Percentiles rank a stretch among this genome's conserved stretches.
phyloP scores from a whole-genome alignment of 1,140 invertebrate genomes.

The Drosophila elegans region DNA sequence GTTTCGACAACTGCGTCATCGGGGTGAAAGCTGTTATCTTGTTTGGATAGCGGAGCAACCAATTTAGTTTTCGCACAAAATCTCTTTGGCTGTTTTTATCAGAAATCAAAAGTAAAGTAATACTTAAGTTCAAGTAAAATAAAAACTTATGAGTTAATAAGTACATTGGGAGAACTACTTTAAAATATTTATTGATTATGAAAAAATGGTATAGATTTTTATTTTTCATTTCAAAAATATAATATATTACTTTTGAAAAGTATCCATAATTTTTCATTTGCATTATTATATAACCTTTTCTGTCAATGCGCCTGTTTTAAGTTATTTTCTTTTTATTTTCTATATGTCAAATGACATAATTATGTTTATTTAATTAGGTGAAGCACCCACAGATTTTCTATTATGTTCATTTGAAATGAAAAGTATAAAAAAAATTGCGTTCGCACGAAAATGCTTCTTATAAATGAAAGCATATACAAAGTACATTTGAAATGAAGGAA shows the following conservation, averaged over 20 bases:
- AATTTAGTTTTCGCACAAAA: neutral
- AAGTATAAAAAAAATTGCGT: neutral
- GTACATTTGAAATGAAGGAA: constrained; percentile 17
- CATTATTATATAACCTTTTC: neutral
- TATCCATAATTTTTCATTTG: neutral
- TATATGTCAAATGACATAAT: constrained; percentile 5
- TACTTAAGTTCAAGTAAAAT: too few species aligned
- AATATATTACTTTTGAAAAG: too few species aligned
- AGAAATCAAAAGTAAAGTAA: too few species aligned
- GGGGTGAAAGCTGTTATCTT: constrained; percentile 14
- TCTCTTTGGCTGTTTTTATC: too few species aligned
- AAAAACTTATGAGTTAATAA: too few species aligned
- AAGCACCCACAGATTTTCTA: neutral
- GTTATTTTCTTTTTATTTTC: constrained; percentile 5
- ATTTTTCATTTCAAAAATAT: too few species aligned
- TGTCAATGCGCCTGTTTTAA: constrained; percentile 5
- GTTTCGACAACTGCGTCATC: constrained; percentile 36
- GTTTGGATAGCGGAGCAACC: constrained; percentile 1
- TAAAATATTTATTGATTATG: too few species aligned
- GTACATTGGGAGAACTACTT: too few species aligned
- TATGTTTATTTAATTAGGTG: constrained; percentile 23
- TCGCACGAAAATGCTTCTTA: constrained; percentile 13
- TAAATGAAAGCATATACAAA: constrained; percentile 19
- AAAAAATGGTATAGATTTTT: too few species aligned
- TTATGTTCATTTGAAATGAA: neutral